Evolutionary conservation across 1,140 invertebrate genomes (phyloP).

Genomic region (Cyrtorhinus lividipennis): DNA sequence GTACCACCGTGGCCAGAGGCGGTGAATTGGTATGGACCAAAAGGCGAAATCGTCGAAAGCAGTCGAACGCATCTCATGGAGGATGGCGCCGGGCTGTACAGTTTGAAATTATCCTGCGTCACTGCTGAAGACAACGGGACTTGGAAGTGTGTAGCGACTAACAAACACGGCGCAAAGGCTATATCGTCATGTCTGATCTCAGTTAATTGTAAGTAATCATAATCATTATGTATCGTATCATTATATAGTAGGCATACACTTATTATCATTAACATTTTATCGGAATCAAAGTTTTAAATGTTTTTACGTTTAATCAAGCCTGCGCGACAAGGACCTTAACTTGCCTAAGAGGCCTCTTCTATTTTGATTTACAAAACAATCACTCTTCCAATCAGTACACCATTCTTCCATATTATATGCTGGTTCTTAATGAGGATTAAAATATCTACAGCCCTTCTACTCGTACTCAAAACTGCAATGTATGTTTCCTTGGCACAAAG

Average conservation of each 20-base stretch:
- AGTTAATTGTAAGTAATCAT: conserved; percentile 46
- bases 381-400: neutral
- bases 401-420: neutral
- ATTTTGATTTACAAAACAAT: neutral
- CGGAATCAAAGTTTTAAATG: too few relatives aligned
- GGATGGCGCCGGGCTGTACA: conserved; percentile 64
- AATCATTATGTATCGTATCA: neutral
- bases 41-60: conserved; percentile 49
- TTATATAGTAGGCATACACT: neutral
- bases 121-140: conserved; percentile 69
- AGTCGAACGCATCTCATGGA: conserved; percentile 52
- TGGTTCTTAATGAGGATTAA: neutral
- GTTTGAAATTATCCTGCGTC: conserved; percentile 51
- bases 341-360: neutral
- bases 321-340: neutral
- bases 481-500: neutral
- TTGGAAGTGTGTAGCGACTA: conserved; percentile 74
- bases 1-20: conserved; percentile 67
- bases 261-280: neutral
- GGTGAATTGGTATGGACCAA: conserved; percentile 70
- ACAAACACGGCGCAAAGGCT: conserved; percentile 49
- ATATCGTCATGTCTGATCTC: conserved; percentile 52
- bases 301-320: too few relatives aligned
- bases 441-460: neutral
- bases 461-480: neutral